phyloP scores from a whole-genome alignment of 2,797 vertebrate genomes.

The Aotus griseimembra region DNA sequence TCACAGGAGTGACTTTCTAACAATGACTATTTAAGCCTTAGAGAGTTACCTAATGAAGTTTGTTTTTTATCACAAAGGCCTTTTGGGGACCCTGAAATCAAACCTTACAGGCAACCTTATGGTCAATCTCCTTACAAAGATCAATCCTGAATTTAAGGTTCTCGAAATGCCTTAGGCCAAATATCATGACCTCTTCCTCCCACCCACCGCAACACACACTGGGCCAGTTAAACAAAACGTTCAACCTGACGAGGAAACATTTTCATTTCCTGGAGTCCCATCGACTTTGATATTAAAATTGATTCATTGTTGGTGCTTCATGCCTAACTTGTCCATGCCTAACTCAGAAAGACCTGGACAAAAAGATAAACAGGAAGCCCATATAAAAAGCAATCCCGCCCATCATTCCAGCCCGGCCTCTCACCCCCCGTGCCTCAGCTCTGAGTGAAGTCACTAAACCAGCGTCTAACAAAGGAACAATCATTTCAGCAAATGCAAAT shows the following conservation, averaged over 20 bases:
- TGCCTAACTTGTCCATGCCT: neutral
- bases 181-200: neutral
- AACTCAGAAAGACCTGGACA: neutral
- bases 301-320: neutral
- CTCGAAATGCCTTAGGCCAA: neutral
- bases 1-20: neutral
- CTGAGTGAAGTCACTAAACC: neutral
- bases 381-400: neutral
- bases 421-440: neutral
- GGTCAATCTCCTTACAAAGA: neutral
- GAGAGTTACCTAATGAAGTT: neutral
- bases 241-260: neutral
- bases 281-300: neutral
- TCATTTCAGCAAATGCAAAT: neutral
- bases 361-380: neutral
- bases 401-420: neutral
- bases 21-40: neutral
- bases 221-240: neutral
- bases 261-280: neutral
- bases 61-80: neutral
- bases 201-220: neutral
- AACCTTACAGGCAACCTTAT: neutral
- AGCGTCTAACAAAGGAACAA: accelerated
- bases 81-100: neutral
- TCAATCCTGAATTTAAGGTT: neutral